Conservation (phyloP, 2,888 invertebrate species). For the Cerastis leucographa region DNA sequence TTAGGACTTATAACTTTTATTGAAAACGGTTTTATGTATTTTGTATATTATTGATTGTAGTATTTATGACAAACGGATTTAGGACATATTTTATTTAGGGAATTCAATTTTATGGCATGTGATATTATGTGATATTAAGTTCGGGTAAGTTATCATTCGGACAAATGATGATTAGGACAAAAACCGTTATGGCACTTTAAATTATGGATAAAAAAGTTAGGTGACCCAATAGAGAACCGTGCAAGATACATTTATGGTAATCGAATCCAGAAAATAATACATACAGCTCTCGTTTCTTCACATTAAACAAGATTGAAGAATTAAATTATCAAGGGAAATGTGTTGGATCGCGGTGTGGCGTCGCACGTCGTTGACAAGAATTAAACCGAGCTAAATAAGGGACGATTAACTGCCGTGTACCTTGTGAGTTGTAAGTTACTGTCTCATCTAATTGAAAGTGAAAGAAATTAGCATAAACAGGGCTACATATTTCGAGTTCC, state of each 20-base stretch:
- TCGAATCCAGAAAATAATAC: constrained; percentile 47
- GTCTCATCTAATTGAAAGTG: constrained; percentile 63
- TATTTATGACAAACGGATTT: too few species aligned
- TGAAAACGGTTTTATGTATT: too few species aligned
- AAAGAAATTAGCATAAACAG: constrained; percentile 62
- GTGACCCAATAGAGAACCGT: too few species aligned
- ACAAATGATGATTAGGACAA: too few species aligned
- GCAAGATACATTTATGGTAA: constrained; percentile 28
- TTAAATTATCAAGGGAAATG: constrained; percentile 51
- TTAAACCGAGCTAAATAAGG: constrained; percentile 48
- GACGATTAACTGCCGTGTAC: constrained; percentile 31
- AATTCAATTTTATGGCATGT: too few species aligned
- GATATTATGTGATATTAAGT: too few species aligned
- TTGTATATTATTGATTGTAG: too few species aligned
- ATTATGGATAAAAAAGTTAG: too few species aligned
- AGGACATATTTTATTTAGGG: too few species aligned
- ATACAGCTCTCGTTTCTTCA: constrained; percentile 35
- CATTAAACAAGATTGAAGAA: constrained; percentile 51
- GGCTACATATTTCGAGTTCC: constrained; percentile 40
- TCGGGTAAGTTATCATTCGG: too few species aligned
- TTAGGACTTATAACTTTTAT: too few species aligned
- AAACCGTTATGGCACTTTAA: too few species aligned
- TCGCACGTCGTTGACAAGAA: constrained; percentile 39
- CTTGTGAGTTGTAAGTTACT: constrained; percentile 42
- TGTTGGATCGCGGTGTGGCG: constrained; percentile 36